A percentile compares a stretch with the other conserved stretches of the same genome.
These are phyloP conservation scores for Gymnosoma rotundatum DNA, from an alignment of 2,888 invertebrate species.

Conservation along the genomic window DNA sequence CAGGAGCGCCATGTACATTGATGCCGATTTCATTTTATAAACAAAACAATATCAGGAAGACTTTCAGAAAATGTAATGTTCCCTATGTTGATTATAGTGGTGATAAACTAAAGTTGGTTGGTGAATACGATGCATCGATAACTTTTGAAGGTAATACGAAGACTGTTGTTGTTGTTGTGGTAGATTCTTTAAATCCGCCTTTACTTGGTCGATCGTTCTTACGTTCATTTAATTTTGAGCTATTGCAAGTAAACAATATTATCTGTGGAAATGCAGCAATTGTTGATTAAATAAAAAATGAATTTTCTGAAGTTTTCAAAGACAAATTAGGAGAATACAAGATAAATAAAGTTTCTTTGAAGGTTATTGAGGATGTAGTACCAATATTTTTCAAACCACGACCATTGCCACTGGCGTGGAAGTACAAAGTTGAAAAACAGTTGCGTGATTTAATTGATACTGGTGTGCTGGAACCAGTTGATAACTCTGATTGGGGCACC, in stretches of 20 bases:
- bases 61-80: conserved; percentile 2
- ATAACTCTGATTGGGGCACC: neutral
- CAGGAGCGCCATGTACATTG: conserved; percentile 38
- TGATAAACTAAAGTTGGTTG: conserved; percentile 24
- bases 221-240: neutral
- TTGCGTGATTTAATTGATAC: neutral
- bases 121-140: conserved; percentile 12
- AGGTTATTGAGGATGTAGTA: neutral
- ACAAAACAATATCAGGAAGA: conserved; percentile 24
- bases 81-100: conserved; percentile 51
- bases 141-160: conserved; percentile 22
- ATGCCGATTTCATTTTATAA: neutral
- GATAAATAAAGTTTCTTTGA: neutral
- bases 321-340: neutral
- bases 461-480: neutral
- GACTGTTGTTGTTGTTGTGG: neutral
- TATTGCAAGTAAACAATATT: neutral
- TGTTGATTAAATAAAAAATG: neutral
- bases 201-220: neutral
- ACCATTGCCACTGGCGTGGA: neutral
- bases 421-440: neutral
- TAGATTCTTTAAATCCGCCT: neutral
- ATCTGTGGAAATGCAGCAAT: neutral
- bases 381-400: neutral
- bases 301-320: neutral